Percentiles rank a stretch among this genome's conserved stretches.
Conservation (phyloP, 2,797 vertebrate species). For the Glyptemys insculpta region DNA sequence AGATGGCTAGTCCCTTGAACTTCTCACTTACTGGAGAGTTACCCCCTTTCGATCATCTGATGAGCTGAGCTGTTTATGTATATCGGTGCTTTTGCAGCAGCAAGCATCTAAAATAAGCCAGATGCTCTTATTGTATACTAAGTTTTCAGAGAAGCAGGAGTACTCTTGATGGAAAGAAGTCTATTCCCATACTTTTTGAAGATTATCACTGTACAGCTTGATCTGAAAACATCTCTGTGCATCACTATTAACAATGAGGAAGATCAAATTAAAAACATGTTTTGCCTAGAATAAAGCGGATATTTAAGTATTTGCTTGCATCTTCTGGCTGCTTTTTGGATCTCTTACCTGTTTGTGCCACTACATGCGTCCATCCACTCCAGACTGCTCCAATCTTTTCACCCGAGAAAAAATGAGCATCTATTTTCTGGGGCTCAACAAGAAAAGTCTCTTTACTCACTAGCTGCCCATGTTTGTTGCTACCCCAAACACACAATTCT, state of each 20-base stretch:
- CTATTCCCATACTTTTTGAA: not conserved
- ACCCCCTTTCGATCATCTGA: not conserved
- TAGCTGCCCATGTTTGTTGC: slow-evolving; percentile 92
- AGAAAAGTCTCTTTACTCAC: slow-evolving; percentile 83
- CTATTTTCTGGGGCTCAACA: slow-evolving; percentile 82
- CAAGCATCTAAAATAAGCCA: not conserved
- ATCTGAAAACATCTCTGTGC: not conserved
- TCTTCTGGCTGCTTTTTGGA: not conserved
- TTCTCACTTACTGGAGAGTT: not conserved
- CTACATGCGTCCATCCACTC: slow-evolving; percentile 95
- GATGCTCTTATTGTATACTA: not conserved
- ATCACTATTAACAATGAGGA: not conserved
- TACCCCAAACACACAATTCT: slow-evolving; percentile 92
- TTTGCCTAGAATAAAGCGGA: not conserved
- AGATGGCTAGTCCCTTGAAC: not conserved
- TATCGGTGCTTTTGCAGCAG: not conserved
- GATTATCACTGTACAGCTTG: not conserved
- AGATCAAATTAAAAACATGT: not conserved
- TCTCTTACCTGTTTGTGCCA: slow-evolving; percentile 88
- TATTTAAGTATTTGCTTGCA: not conserved
- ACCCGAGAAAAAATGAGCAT: slow-evolving; percentile 78
- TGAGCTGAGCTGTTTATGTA: not conserved
- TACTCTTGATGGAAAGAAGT: not conserved
- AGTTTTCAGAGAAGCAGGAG: not conserved
- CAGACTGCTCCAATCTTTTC: slow-evolving; percentile 86